Conservation (phyloP, 2,888 invertebrate genomes). For the Noctua fimbriata region DNA sequence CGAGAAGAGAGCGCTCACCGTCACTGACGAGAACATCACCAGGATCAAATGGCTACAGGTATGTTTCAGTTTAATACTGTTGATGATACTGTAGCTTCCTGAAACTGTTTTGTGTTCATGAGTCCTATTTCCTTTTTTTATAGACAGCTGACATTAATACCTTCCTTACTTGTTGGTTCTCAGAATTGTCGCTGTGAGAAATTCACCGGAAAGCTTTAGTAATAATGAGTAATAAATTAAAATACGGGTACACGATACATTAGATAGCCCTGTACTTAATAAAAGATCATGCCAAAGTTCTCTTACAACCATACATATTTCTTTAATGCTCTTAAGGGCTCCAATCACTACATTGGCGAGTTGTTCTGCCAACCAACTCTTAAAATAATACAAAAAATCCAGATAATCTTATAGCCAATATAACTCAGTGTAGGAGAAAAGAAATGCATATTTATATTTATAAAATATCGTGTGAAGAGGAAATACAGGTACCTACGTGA, state of each 20-base stretch:
- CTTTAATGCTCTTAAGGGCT: not conserved
- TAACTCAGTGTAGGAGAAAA: not conserved
- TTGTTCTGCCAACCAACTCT: not conserved
- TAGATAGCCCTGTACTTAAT: too few relatives aligned
- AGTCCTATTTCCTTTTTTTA: not conserved
- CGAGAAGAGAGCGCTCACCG: constrained; percentile 92
- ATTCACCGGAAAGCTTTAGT: too few relatives aligned
- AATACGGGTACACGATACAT: too few relatives aligned
- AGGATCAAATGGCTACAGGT: constrained; percentile 86
- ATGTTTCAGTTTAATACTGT: not conserved
- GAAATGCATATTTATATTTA: not conserved
- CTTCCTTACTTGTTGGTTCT: not conserved
- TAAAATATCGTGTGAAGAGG: not conserved
- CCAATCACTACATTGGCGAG: not conserved
- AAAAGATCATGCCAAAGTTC: too few relatives aligned
- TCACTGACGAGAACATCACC: constrained; percentile 94
- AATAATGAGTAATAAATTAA: too few relatives aligned
- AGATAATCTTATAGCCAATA: not conserved
- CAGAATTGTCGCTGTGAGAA: too few relatives aligned
- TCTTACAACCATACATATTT: not conserved
- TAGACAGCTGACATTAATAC: not conserved
- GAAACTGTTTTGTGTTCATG: not conserved
- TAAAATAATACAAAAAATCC: not conserved
- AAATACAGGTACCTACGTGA: not conserved
- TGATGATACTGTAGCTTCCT: too few relatives aligned